Base-by-base conservation (phyloP, 2,113 vertebrate species). In the Thunnus maccoyii region DNA sequence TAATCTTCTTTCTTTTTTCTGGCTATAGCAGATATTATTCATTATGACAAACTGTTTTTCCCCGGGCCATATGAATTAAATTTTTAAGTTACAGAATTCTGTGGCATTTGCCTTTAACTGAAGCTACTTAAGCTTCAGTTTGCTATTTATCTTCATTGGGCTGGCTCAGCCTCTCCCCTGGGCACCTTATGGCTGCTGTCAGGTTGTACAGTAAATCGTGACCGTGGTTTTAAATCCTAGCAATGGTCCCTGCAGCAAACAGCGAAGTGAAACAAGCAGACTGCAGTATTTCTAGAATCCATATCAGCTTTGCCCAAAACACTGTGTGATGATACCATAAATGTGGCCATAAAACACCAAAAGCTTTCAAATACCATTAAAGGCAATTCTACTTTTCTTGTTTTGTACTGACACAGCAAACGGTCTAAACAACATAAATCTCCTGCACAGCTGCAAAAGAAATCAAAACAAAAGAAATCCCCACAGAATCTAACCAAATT, bases 141-240 rank as follows among this genome's bases (percentile, higher is more conserved):
- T 72, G 52, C 70, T 72, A 89, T 90, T 89, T 86, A 89, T 88
- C 84, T 84, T 90, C 77, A 85, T 25, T 82, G 83, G 75, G 70
- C 72, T 67, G 1, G 18, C 41, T 83, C 67, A 72, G 81, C 67
- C 67, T 79, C 55, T 88, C 82, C 85, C 72, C 52, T 69, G 70
- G 83, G 81, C 47, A 1, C 67, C 63, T 54, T 57, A 61, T 25
- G 50, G 76, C 83, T 88, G 85, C 77, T 88, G 72, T 82, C 84
- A 82, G 71, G 82, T 74, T 79, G 73, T 70, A 88, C 75, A 79
- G 83, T 88, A 87, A 89, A 87, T 87, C 73, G 61, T 82, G 80
- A 77, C 83, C 77, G 68, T 81, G 78, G 80, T 86, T 84, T 86
- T 85, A 87, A 88, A 90, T 85, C 80, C 65, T 82, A 3, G 5